phyloP scores from a whole-genome alignment of 2,797 vertebrate species.

The Pangasius djambal region DNA sequence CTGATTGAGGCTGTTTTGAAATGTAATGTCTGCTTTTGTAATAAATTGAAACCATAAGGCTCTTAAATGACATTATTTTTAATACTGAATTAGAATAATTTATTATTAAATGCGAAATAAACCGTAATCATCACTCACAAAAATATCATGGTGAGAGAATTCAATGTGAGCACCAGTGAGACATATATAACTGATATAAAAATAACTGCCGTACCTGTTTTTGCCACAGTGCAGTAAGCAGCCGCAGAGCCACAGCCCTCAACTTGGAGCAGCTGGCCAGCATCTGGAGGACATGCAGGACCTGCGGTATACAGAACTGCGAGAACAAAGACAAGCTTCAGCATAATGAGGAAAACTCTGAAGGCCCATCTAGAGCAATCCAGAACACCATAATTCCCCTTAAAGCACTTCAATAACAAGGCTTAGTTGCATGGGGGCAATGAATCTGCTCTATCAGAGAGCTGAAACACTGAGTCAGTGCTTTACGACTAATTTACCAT shows the following conservation, averaged over 20 bases:
- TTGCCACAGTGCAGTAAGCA: conserved; percentile 89
- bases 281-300: conserved; percentile 84
- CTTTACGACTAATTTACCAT: conserved; percentile 23
- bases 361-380: conserved; percentile 14
- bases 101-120: neutral
- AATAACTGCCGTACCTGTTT: conserved; percentile 81
- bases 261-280: conserved; percentile 82
- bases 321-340: conserved; percentile 49
- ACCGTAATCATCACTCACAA: no score
- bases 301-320: conserved; percentile 88
- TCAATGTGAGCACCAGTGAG: neutral
- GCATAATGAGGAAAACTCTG: conserved; percentile 7
- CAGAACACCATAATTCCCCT: conserved; percentile 22
- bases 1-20: neutral
- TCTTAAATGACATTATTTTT: neutral
- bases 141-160: neutral
- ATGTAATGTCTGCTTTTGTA: neutral
- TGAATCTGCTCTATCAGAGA: conserved; percentile 7
- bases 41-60: neutral
- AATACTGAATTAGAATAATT: no score
- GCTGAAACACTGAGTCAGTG: neutral
- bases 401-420: conserved; percentile 21
- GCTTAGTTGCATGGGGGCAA: conserved; percentile 8
- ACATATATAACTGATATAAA: neutral
- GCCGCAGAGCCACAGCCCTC: conserved; percentile 81